Evolutionary conservation across 2,113 vertebrate species (phyloP), one percentile per base, ranked within the genome.

Genomic region (Aldabrachelys gigantea): DNA sequence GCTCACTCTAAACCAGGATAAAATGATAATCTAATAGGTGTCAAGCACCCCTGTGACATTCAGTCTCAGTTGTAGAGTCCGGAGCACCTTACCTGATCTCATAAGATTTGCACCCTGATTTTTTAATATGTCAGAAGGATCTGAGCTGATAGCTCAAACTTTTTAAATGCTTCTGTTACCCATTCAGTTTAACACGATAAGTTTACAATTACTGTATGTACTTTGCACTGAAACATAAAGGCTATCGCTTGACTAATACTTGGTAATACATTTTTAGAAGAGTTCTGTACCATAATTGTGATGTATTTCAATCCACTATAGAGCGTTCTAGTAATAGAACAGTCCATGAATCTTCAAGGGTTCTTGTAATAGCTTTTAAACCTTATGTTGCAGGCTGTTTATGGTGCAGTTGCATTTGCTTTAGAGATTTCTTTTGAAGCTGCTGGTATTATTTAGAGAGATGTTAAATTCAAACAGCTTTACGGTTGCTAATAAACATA

Each of bases 401-500:
- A 88, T 47, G 54, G 87, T 2, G 1, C 62, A 16, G 88, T 57
- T 47, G 80, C 25, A n/a, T 90, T 92, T 97, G 95, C 94, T 88
- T 93, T 59, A 59, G 87, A 91, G 76, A 21, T 97, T 85, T 80
- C 92, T 93, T 93, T 94, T 84, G 90, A 97, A 94, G 95, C 94
- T 38, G 69, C 81, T 95, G 93, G 84, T 93, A 82, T 87, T 92
- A 85, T 88, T 96, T 85, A 57, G 96, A 80, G 93, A 95, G 89
- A 96, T 84, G 90, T 97, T 94, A 95, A 96, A 93, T 80, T 88
- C 94, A 93, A 96, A 94, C 95, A 78, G 80, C 65, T 88, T 97
- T 98, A 97, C 85, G 96, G 95, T 91, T 89, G 95, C 97, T 97
- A 97, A 97, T 97, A 97, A 97, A 97, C 91, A 96, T 97, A 96